Conservation (phyloP, 2,888 invertebrate genomes). For the Drosophila antonietae region DNA sequence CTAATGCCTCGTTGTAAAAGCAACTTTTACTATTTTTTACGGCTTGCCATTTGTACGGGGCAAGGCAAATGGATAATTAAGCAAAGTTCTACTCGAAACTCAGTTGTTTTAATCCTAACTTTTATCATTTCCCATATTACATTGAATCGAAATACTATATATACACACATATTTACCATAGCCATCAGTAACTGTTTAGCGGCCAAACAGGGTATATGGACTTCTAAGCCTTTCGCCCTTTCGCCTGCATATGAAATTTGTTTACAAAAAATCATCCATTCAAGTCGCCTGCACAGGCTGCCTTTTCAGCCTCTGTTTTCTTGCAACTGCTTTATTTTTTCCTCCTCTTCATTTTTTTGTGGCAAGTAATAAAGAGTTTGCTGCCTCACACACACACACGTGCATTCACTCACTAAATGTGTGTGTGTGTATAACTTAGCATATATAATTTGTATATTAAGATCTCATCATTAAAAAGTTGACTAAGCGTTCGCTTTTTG, state of each 20-base stretch:
- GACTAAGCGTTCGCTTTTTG: slow-evolving; percentile 42
- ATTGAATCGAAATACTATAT: no score
- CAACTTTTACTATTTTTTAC: no score
- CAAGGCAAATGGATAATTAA: no score
- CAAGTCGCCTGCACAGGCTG: not conserved
- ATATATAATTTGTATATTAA: slow-evolving; percentile 41
- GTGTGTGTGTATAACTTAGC: slow-evolving; percentile 5
- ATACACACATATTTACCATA: not conserved
- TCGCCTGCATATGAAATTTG: slow-evolving; percentile 1
- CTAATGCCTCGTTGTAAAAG: no score
- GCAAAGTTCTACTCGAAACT: no score
- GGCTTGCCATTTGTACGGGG: no score
- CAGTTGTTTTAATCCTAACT: no score
- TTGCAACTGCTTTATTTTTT: not conserved
- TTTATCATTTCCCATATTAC: no score
- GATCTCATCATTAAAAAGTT: slow-evolving; percentile 53
- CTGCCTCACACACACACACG: not conserved
- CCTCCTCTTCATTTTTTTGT: slow-evolving; percentile 14
- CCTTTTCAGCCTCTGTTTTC: slow-evolving; percentile 20
- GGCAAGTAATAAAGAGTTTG: slow-evolving; percentile 49
- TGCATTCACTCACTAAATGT: not conserved
- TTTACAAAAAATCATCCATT: slow-evolving; percentile 3
- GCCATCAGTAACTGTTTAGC: not conserved
- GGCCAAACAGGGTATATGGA: not conserved
- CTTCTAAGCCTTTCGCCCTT: not conserved